Base-by-base conservation (phyloP, 1,140 invertebrate species). In the Neodiprion virginianus region DNA sequence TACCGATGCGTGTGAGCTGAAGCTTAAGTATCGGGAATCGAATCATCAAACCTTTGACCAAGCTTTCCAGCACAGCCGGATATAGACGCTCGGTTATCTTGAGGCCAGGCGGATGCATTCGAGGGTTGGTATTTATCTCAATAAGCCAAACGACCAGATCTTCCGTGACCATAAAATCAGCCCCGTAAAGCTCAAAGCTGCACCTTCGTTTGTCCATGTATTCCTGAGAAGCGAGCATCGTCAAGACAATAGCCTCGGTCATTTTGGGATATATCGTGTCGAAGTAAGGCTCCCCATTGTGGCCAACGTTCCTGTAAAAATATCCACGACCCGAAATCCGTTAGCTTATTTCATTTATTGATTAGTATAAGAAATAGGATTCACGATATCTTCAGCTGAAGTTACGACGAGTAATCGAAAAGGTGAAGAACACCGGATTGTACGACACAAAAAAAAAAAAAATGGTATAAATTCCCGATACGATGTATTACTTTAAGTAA, bases 101-200 rank as follows among this genome's bases (percentile, higher is more conserved):
- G 0, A 96, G 97, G 48, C 94, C 96, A 1, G 92, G 90, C 9
- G 86, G 86, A 75, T 94, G 92, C 87, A 97, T 93, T 79, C 95
- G 95, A 0, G 96, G 96, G 83, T 94, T 94, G 0, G 95, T 95
- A 88, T 98, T 98, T 75, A 98, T 97, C 88, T 98, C 96, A 78
- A 98, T 96, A 67, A 98, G 87, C 94, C 96, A 97, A 0, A 96
- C 96, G 75, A 92, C 92, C 72, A 94, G 94, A 80, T 96, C 94
- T 81, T 97, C 94, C 77, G 95, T 94, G 11, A 94, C 82, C 90
- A 98, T 94, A 84, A 98, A 98, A 88, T 98, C 97, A 66, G 96
- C 97, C 7, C 96, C 96, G 83, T 97, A 98, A 17, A 98, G 84
- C 85, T 98, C 96, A 87, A 97, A 98, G 77, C 92, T 92, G 81